Evolutionary conservation across 2,888 invertebrate genomes (phyloP), one percentile per base, ranked within the genome.

Genomic region (Agrochola lychnidis): DNA sequence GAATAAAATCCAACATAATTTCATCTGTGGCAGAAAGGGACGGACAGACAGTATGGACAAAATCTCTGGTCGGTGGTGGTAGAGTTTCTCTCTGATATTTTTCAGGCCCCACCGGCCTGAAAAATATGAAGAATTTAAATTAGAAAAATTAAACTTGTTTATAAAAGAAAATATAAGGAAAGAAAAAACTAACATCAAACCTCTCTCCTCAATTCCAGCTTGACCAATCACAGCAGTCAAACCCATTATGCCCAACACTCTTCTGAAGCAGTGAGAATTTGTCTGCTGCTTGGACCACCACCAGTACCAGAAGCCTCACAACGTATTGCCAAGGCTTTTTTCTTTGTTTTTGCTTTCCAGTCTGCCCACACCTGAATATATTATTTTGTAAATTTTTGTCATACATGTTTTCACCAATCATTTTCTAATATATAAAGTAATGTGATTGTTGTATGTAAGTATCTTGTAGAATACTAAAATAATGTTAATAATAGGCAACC

Each of bases 291-390:
- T 62, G 82, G 80, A 71, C 76, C 69, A 79, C 80, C 77, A 73
- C 79, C 79, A 75, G 77, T 84, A 67, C 74, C 72, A 72, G 51
- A 36, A 59, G 78, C 72, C 25, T 78, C 70, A 22, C 57, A 9
- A 16, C 62, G 61, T 12, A 82, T 76, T 40, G 14, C 5, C 40
- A 70, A 73, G 19, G 64, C 62, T 69, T 78, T 82, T 72, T 80
- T 80, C 62, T 69, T 78, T 82, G 70, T 80, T 80, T 84, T 84
- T 0, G 76, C 48, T 78, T 84, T 78, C 78, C 73, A 82, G n/a
- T 74, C 74, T 9, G 48, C 72, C 69, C 57, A 66, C 4, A 53
- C 66, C 59, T 53, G 22, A 57, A 70, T 7, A 57, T 36, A 48
- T 25, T 56, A 6, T 5, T 30, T 5, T 30, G 6, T 61, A 61